Evolutionary conservation across 1,140 invertebrate genomes (phyloP), one percentile per base, ranked within the genome.

Genomic region (Lucilia sericata): DNA sequence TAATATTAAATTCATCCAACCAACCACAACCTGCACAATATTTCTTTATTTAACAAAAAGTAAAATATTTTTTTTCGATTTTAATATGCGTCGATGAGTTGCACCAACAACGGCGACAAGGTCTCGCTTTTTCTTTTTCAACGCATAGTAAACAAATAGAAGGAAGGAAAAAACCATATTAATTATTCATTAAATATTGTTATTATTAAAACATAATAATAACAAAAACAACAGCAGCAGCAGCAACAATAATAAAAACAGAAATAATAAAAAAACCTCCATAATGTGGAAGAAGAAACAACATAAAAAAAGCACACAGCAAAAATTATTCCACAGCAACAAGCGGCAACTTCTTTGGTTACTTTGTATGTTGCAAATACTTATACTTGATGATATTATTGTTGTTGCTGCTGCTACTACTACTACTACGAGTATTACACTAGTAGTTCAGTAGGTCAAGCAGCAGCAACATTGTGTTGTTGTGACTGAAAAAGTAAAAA

Each of bases 391-490:
- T 30, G 25, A 2, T 30, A 30, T 30, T 30, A n/a, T 65, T 65
- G n/a, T 65, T 65, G 17, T 65, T 65, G 2, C 60, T 65, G 83
- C 85, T 86, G 86, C 85, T 84, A 86, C 88, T 85, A 85, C 86
- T 87, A 89, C 34, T 78, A 12, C 75, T 25, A 75, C 42, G 42
- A 42, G 42, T 21, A 42, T 76, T 21, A 42, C 75, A 49, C 49
- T 30, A 47, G 12, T 89, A 87, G 88, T 89, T 89, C 87, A 89
- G 86, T 89, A 86, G 88, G 88, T 89, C 88, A 89, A 70, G n/a
- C n/a, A 70, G 19, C 55, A 60, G 55, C 19, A 70, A 70, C 65
- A 21, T 70, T 70, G 21, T 70, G 65, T 70, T 70, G n/a, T 21
- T 70, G n/a, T 21, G 19, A 70, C 9, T 12, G 65, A 70, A 12